Percentiles rank a stretch among this genome's conserved stretches.
Evolutionary conservation across 37 sponge, comb jelly and placozoan genomes (phyloP).

Genomic region (Cliona cf. orientalis): DNA sequence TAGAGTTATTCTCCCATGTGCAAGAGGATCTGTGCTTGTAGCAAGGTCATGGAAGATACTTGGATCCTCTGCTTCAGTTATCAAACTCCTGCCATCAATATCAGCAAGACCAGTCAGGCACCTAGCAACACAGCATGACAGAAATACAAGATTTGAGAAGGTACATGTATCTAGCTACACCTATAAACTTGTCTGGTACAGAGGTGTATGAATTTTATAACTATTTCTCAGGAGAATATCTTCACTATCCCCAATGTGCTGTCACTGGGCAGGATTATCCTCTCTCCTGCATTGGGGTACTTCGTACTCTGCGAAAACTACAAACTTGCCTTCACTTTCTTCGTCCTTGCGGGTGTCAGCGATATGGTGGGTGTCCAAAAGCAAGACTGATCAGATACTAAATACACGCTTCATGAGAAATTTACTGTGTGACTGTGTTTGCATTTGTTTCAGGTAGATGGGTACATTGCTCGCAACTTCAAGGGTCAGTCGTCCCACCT

Average conservation of each 20-base stretch:
- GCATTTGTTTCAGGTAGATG: constrained; percentile 64
- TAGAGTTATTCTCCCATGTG: too few relatives aligned
- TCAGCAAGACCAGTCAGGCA: too few relatives aligned
- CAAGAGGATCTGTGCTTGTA: too few relatives aligned
- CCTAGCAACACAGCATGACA: too few relatives aligned
- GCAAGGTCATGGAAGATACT: too few relatives aligned
- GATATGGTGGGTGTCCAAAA: constrained; percentile 71
- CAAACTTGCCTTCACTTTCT: constrained; percentile 51
- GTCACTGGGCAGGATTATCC: constrained; percentile 52
- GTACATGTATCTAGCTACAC: too few relatives aligned
- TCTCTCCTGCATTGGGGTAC: constrained; percentile 78
- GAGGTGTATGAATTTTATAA: too few relatives aligned
- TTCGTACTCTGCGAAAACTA: constrained; percentile 63
- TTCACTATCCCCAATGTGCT: constrained; percentile 86
- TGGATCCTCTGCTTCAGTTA: too few relatives aligned
- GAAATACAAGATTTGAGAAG: too few relatives aligned
- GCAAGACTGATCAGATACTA: too few relatives aligned
- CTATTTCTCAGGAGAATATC: constrained; percentile 88
- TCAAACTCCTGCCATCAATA: too few relatives aligned
- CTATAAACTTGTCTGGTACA: not conserved
- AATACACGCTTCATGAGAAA: not conserved
- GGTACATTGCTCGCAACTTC: constrained; percentile 82
- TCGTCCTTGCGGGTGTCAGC: constrained; percentile 67
- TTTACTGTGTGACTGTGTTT: not conserved
- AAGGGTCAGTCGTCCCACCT: constrained; percentile 73